Evolutionary conservation across 2,113 vertebrate species (phyloP), one percentile per base, ranked within the genome.

Genomic region (Oophaga pumilio): DNA sequence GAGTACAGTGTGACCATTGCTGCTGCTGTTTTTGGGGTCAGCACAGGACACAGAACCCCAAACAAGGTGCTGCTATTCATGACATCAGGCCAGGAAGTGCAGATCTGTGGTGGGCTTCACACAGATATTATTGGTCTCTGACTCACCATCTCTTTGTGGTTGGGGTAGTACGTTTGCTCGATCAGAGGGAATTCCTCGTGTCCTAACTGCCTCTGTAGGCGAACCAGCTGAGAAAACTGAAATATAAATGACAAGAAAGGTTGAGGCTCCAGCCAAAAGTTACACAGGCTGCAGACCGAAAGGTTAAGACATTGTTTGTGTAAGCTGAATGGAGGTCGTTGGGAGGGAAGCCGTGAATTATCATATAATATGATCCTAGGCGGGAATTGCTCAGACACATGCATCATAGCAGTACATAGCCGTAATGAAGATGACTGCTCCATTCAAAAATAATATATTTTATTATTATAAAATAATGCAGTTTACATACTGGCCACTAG

Each of bases 111-210:
- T 20, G 18, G 84, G 33, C 28, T 60, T 14, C 60, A 20, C 0
- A n/a, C 6, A 10, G 20, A 66, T 49, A 20, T 50, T 2, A 43
- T 8, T 22, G 17, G 8, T 52, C 43, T 24, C 1, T 87, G 24
- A 91, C 97, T 97, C 92, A 97, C 97, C 97, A 97, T 97, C 91
- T 97, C 97, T 90, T 95, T 96, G 93, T 97, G 96, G 91, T 97
- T 97, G 88, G 97, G 97, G 90, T 97, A 97, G 93, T 95, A 97
- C 89, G 96, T 96, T 93, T 97, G 97, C 80, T 97, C 96, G 13
- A 97, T 97, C 90, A 97, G 93, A 24, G 97, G 97, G 91, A 97
- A 97, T 85, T 97, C 96, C 76, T 96, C 95, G 49, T 95, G 94
- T 52, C 97, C 97, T 85, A 97, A 91, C 88, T 96, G 96, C 93